Evolutionary conservation across 1,140 invertebrate genomes (phyloP).

Genomic region (Lepidurus couesii): DNA sequence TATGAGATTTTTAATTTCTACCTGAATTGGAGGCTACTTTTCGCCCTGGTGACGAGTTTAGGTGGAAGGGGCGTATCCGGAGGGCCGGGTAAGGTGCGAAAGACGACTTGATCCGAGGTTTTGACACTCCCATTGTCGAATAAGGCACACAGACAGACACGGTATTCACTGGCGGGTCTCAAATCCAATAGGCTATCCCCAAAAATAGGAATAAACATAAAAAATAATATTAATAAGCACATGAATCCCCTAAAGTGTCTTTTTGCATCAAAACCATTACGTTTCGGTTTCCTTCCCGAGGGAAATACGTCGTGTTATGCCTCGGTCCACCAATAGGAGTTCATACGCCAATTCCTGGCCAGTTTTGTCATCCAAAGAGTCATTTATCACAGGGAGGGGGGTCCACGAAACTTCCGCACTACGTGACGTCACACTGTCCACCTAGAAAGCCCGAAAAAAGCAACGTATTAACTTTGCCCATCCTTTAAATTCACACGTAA

Average conservation of each 20-base stretch:
- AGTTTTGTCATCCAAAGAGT: constrained; percentile 11
- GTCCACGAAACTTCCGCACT: constrained; percentile 23
- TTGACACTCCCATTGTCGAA: constrained; percentile 45
- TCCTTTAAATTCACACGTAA: neutral
- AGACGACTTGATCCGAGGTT: constrained; percentile 38
- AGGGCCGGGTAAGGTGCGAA: constrained; percentile 46
- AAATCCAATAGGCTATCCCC: constrained; percentile 63
- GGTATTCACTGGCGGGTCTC: constrained; percentile 72
- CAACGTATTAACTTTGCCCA: neutral
- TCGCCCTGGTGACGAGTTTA: constrained; percentile 45
- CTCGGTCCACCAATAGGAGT: neutral
- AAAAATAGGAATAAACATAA: constrained; percentile 28
- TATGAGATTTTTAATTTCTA: neutral
- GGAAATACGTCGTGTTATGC: neutral
- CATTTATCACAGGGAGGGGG: neutral
- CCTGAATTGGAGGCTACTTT: constrained; percentile 41
- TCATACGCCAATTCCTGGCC: neutral
- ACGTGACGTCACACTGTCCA: constrained; percentile 24
- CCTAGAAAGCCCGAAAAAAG: constrained; percentile 33
- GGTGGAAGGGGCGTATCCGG: constrained; percentile 47
- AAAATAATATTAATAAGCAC: constrained; percentile 25
- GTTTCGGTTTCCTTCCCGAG: constrained; percentile 20
- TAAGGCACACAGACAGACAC: constrained; percentile 57
- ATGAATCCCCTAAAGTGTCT: neutral
- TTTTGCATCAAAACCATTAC: neutral